phyloP scores from a whole-genome alignment of 2,888 invertebrate species.

The Drosophila tripunctata region DNA sequence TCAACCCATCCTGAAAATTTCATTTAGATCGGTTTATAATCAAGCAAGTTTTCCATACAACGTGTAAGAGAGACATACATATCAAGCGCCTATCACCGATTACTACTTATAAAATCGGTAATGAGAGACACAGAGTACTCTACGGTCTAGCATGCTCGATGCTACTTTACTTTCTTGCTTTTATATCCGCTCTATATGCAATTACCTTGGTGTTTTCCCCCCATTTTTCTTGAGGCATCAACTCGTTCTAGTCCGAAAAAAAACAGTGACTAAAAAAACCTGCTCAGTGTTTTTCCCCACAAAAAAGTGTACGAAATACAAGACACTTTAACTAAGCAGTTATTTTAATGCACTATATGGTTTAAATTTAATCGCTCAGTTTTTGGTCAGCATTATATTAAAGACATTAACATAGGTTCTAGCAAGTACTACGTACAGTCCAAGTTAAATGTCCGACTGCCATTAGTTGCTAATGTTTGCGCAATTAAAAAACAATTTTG shows the following conservation, averaged over 20 bases:
- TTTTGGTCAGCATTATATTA: constrained; percentile 17
- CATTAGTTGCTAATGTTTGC: constrained; percentile 54
- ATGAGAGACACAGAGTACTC: no score
- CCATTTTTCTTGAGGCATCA: neutral
- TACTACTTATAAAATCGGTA: no score
- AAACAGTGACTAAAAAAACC: constrained; percentile 26
- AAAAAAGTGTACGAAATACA: constrained; percentile 3
- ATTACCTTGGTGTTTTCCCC: constrained; percentile 35
- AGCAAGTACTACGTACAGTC: neutral
- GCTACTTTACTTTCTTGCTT: no score
- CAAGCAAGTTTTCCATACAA: no score
- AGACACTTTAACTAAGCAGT: neutral
- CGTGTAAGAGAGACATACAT: no score
- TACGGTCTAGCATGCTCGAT: no score
- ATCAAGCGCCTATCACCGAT: no score
- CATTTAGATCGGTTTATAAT: no score
- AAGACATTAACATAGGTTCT: neutral
- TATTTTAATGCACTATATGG: neutral
- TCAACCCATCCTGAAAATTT: no score
- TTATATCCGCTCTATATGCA: neutral
- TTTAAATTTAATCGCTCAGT: no score
- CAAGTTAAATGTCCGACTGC: constrained; percentile 12
- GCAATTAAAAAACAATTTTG: constrained; percentile 69
- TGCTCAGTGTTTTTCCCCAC: constrained; percentile 32
- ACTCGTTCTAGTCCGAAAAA: no score